Conservation (phyloP, 2,113 vertebrate species). For the Chlamydotis undulata region DNA sequence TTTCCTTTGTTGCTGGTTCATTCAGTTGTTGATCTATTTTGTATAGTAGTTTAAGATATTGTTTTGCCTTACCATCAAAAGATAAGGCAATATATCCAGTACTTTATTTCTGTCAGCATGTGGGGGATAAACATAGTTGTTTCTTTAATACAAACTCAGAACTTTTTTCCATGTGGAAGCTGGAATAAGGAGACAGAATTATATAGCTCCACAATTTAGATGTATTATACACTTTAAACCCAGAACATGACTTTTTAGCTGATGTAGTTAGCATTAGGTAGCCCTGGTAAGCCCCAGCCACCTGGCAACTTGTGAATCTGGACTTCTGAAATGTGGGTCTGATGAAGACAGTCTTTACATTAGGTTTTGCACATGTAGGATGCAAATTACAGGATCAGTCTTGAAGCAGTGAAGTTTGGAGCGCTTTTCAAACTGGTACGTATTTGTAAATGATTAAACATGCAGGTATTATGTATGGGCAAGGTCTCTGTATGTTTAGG, state of each 20-base stretch:
- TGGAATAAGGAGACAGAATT: background rate
- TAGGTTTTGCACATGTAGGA: background rate
- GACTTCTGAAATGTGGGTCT: background rate
- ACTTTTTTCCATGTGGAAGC: background rate
- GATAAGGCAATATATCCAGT: background rate
- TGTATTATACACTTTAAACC: background rate
- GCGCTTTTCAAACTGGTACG: background rate
- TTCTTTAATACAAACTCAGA: background rate
- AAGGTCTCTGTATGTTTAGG: background rate
- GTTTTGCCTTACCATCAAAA: background rate
- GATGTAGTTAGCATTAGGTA: background rate
- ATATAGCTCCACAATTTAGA: background rate
- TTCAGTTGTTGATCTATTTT: background rate
- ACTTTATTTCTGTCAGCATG: background rate
- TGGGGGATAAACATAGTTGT: background rate
- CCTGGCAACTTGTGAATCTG: background rate
- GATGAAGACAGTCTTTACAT: background rate
- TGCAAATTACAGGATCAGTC: background rate
- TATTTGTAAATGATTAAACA: background rate
- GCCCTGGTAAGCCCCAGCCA: background rate
- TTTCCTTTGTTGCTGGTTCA: background rate
- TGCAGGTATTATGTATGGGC: background rate
- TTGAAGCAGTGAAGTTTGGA: background rate
- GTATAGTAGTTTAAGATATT: background rate
- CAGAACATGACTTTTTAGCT: background rate